Percentiles rank a stretch among this genome's conserved stretches.
These are phyloP conservation scores for Corvus moneduloides DNA, from an alignment of 2,113 vertebrate genomes.

Conservation along the genomic window DNA sequence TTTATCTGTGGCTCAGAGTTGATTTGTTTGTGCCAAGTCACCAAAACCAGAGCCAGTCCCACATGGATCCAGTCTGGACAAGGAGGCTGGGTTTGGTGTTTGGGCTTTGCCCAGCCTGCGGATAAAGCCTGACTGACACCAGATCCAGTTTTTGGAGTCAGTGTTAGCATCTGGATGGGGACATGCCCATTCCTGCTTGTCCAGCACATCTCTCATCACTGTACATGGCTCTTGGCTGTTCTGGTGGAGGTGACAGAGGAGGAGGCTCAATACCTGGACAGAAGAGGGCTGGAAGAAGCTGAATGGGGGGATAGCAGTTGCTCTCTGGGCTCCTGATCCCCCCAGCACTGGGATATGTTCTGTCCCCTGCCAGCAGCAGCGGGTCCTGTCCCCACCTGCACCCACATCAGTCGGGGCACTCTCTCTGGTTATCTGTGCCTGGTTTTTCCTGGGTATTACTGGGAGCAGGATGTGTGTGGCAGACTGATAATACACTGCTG, in stretches of 20 bases:
- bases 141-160: neutral
- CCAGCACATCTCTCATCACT: neutral
- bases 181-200: neutral
- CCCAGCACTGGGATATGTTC: neutral
- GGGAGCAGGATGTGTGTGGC: constrained; percentile 13
- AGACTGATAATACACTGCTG: constrained; percentile 15
- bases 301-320: neutral
- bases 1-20: neutral
- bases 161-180: neutral
- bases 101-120: neutral
- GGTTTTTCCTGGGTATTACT: neutral
- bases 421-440: neutral
- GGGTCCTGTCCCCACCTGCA: neutral
- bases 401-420: accelerated
- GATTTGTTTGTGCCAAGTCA: neutral
- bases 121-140: neutral
- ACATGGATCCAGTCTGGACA: neutral
- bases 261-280: neutral
- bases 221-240: accelerated
- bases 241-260: neutral
- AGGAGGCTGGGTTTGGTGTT: neutral
- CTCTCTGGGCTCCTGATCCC: neutral
- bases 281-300: neutral
- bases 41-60: neutral
- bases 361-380: neutral